Conservation (phyloP, 2,113 vertebrate species). For the Onychostoma macrolepis region DNA sequence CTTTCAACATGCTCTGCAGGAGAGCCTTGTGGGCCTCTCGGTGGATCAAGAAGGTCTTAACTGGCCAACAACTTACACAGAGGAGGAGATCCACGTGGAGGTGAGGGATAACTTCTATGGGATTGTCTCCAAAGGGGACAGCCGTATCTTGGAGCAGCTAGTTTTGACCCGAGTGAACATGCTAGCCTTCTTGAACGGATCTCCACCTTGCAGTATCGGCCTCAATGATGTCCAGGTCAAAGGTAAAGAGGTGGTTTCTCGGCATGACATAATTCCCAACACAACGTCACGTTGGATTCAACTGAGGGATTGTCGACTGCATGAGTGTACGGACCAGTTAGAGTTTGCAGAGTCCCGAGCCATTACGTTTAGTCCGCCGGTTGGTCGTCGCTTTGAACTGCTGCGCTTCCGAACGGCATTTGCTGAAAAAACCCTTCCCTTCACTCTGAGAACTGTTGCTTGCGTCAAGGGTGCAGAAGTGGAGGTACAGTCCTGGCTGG, state of each 20-base stretch:
- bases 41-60: conserved; percentile 75
- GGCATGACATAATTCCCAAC: conserved; percentile 89
- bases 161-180: conserved; percentile 81
- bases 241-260: conserved; percentile 86
- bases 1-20: conserved; percentile 80
- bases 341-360: conserved; percentile 74
- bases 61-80: conserved; percentile 78
- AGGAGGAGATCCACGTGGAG: conserved; percentile 86
- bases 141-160: conserved; percentile 77
- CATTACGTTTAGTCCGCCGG: conserved; percentile 82
- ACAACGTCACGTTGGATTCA: conserved; percentile 89
- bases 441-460: conserved; percentile 82
- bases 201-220: conserved; percentile 82
- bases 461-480: conserved; percentile 84
- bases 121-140: conserved; percentile 77
- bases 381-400: conserved; percentile 84
- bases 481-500: conserved; percentile 89
- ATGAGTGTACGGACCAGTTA: conserved; percentile 80
- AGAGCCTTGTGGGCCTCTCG: conserved; percentile 77
- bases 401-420: conserved; percentile 84
- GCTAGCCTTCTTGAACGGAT: conserved; percentile 84
- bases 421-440: conserved; percentile 85
- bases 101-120: conserved; percentile 85
- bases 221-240: conserved; percentile 86
- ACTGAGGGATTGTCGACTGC: conserved; percentile 79